A percentile compares a stretch with the other conserved stretches of the same genome.
These are phyloP conservation scores for Ectropis crepuscularia DNA, from an alignment of 2,888 invertebrate species.

Conservation along the genomic window DNA sequence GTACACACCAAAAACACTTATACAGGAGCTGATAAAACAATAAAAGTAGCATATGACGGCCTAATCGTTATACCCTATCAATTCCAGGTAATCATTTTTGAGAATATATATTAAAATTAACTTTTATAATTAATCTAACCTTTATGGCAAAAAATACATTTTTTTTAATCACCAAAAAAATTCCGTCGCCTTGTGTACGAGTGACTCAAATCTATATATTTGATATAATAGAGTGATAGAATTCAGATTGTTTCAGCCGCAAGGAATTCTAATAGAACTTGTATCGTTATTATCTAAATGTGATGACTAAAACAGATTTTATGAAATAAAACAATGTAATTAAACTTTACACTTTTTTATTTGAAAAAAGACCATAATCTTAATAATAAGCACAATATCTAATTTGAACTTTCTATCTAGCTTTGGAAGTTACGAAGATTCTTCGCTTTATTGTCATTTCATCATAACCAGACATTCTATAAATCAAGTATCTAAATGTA, in stretches of 20 bases:
- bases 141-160: no score
- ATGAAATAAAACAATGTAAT: conserved; percentile 39
- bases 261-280: background rate
- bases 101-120: no score
- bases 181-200: conserved; percentile 4
- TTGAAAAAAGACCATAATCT: conserved; percentile 21
- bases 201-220: conserved; percentile 6
- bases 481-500: no score
- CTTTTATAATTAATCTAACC: no score
- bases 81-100: no score
- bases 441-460: conserved; percentile 17
- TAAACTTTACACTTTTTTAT: conserved; percentile 36
- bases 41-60: no score
- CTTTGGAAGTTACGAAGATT: conserved; percentile 36
- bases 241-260: background rate
- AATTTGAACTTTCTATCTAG: conserved; percentile 35
- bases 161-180: no score
- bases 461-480: background rate
- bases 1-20: no score
- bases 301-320: conserved; percentile 11
- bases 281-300: conserved; percentile 14
- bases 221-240: background rate
- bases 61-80: no score
- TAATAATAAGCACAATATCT: conserved; percentile 27
- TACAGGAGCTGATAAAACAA: no score